Evolutionary conservation across 2,888 invertebrate genomes (phyloP), one percentile per base, ranked within the genome.

Genomic region (Lutraria lutraria): DNA sequence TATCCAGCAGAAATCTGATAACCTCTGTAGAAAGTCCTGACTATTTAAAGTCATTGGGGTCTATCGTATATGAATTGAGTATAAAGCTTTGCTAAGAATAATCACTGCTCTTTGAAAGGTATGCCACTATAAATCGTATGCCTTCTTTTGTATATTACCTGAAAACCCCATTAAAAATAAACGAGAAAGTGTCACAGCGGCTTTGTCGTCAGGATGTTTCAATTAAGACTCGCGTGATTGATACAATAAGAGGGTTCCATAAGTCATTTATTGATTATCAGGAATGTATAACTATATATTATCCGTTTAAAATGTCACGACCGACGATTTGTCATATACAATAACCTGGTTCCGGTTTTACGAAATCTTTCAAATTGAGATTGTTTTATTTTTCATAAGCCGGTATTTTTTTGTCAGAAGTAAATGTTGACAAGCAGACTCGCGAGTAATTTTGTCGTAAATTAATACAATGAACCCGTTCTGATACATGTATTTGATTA

Each of bases 81-180:
- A 12, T 25, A n/a, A 68, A 68, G 25, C 63, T 13, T 68, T 68
- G 63, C n/a, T 68, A 8, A n/a, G 60, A 60, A 16, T 60, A n/a
- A 60, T 60, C 21, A n/a, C n/a, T 60, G n/a, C 21, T n/a, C 25
- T 68, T 25, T 68, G 63, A 68, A 68, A 68, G n/a, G 12, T 25
- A n/a, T 68, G 63, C 25, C 63, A 68, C 25, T 68, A 68, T 68
- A 25, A 68, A 68, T 68, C 25, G 63, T 68, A 68, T 68, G 8
- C 8, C 8, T n/a, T 68, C 63, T 68, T 68, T 68, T 68, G 63
- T 68, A 68, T 8, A 6, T 10, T 25, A 68, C 63, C 12, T 68
- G 63, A 68, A 68, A 68, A 21, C n/a, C 25, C 25, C 63, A 68
- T 68, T 68, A 68, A 68, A 68, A 12, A 68, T 68, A 13, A 68